Base-by-base conservation (phyloP, 35 echinoderm and acorn worm genomes). In the Acanthaster planci region DNA sequence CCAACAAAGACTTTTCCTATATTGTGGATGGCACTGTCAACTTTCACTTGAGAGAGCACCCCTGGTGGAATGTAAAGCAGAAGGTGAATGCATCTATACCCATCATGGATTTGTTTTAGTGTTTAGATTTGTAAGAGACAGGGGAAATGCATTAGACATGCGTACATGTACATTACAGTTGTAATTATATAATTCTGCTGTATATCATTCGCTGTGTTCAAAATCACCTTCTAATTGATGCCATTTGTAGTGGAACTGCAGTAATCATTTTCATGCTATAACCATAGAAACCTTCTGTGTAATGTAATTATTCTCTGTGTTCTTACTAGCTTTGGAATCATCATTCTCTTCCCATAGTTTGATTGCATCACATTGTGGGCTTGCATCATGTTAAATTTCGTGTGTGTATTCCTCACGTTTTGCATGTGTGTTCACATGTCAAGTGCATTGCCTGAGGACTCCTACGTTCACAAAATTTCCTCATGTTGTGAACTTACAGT, bases 21-120 rank as follows among this genome's bases (percentile, higher is more conserved):
- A 52, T 92, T 76, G 57, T 86, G 8, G 59, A 86, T 17, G 50
- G 57, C 39, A 90, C 88, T 34, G 78, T 88, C 23, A 72, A 42
- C 50, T 92, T 88, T 38, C 60, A 47, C n/a, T 39, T 55, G 84
- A 87, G 58, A 72, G 84, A 67, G 30, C 31, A n/a, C 90, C 85
- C 32, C 44, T 92, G 37, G 56, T 44, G 39, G 90, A 92, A 21
- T 83, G 47, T 57, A 59, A 76, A 72, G 84, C 38, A 86, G 40
- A 92, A 76, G 90, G 84, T 50, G 51, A 52, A 30, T 47, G 30
- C 2, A 87, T 35, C 19, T 92, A 82, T 52, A 92, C 9, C 38
- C 90, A 92, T 40, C 78, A 78, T 55, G 80, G 90, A 32, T 92
- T 87, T 84, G 40, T 77, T 19, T 78, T 92, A 40, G 90, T 83